Evolutionary conservation across 2,797 vertebrate genomes (phyloP), one percentile per base, ranked within the genome.

Genomic region (Lindbergichthys nudifrons): DNA sequence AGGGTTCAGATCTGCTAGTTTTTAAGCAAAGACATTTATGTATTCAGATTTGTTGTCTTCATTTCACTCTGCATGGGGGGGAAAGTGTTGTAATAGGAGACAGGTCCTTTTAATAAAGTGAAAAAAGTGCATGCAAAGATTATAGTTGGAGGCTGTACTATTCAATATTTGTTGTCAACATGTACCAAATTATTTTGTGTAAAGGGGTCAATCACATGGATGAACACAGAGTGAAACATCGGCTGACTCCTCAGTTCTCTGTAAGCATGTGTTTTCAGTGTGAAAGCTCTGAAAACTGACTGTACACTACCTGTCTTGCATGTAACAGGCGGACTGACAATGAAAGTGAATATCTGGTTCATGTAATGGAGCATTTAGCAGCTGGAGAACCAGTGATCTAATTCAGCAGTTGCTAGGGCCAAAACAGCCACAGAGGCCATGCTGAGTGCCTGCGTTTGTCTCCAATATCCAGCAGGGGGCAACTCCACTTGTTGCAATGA

Each of bases 41-140:
- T 50, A 69, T 72, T 77, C 21, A 77, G 67, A 51, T 52, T 75
- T 26, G n/a, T 54, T 26, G 51, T 54, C 53, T 48, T 26, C 14
- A 7, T 47, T 43, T 21, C 2, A 73, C 36, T 58, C 30, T 64
- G 15, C 26, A 47, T 21, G 48, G 16, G 41, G n/a, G 16, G 5
- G 10, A 14, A 21, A 67, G 26, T 60, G 59, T 53, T 61, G 42
- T 59, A 53, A 48, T 45, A 13, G 3, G 46, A 59, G 23, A 46
- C 54, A 71, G 23, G 52, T 59, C 45, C 19, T 53, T 53, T 1
- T 18, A 3, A 1, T n/a, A 10, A 53, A 53, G 23, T 16, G 16
- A 9, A 57, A 46, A 30, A 54, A 56, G 13, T 19, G 10, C 16
- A 45, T 46, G 32, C 11, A 30, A 13, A 30, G 36, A 36, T 26